Base-by-base conservation (phyloP, 2,888 invertebrate species). In the Drosophila algonquin region DNA sequence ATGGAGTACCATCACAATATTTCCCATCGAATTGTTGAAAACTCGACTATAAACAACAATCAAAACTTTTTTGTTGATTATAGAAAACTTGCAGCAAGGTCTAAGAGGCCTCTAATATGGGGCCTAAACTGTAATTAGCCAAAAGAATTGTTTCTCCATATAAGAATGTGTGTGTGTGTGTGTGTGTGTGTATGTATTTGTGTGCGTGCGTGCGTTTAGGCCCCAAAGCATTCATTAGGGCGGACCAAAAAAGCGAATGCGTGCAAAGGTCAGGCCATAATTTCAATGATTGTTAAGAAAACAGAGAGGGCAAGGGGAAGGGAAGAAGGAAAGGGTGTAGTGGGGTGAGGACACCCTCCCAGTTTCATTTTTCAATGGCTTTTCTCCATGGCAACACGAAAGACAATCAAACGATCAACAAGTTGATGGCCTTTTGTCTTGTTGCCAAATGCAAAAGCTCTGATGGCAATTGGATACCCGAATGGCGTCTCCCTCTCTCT, bases 391-490 rank as follows among this genome's bases (percentile, higher is more conserved):
- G 65, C 65, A 65, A 40, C 40, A 54, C 16, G n/a, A 54, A 54
- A 70, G 57, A 14, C 46, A 46, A 30, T 21, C 56, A 16, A 51
- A 60, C 55, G 56, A 50, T 70, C 70, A 70, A 70, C 70, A 70
- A 70, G 70, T 70, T 70, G 55, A 59, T 69, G 32, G 69, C 69
- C 68, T 69, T 69, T 69, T 69, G 68, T 69, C 48, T 69, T 54
- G 53, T 44, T 32, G 59, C 40, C 40, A 40, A 40, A 68, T 67
- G 47, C 69, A 68, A 68, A 68, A 44, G 27, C 50, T 24, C 24
- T 40, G 10, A 21, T 56, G 65, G 76, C 57, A 65, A 70, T 67
- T 47, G 46, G 64, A 73, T 75, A n/a, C 7, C 40, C 40, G 40
- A n/a, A 2, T 63, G 69, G 45, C 32, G 32, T 50, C 45, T 53